Evolutionary conservation across 2,888 invertebrate species (phyloP), one percentile per base, ranked within the genome.

Genomic region (Pammene aurita): DNA sequence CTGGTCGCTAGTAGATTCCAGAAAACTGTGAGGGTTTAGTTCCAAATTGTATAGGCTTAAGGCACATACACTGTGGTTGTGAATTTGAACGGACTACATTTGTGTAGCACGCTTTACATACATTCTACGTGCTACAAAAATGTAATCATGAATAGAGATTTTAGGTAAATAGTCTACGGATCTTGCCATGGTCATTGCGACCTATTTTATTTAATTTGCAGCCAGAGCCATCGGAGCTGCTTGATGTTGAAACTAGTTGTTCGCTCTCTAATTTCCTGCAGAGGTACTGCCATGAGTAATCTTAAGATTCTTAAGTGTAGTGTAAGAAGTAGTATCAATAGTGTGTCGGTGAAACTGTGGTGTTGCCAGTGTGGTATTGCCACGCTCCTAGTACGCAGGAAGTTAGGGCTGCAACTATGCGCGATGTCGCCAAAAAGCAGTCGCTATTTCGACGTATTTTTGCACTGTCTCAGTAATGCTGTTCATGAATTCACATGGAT

Each of bases 241-340:
- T 90, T 88, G 87, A 87, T 87, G 72, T 73, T 71, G 74, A 78
- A 84, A 84, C 85, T 81, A 83, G 84, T 88, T 83, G 83, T 84
- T 74, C 81, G 86, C 87, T 87, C 84, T 86, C 85, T 86, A 82
- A 86, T 87, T 87, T 88, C 86, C 85, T 85, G 85, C 87, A 83
- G 79, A 69, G 64, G 41, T 83, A 89, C 88, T 88, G 89, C 87
- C 89, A 88, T 89, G 84, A 75, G 79, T 86, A 86, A 79, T 78
- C 71, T 77, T 84, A 83, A 84, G 78, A 86, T 79, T 78, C 71
- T 77, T 84, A 83, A 84, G 78, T 77, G 75, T 88, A 85, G 82
- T 76, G 67, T 87, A 86, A 85, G 81, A 86, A 85, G 81, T 83
- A 82, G 74, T 76, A 72, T 75, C 66, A 70, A 2, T 18, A 16